Conservation (phyloP, 2,888 invertebrate genomes). For the Cheilosia soror region DNA sequence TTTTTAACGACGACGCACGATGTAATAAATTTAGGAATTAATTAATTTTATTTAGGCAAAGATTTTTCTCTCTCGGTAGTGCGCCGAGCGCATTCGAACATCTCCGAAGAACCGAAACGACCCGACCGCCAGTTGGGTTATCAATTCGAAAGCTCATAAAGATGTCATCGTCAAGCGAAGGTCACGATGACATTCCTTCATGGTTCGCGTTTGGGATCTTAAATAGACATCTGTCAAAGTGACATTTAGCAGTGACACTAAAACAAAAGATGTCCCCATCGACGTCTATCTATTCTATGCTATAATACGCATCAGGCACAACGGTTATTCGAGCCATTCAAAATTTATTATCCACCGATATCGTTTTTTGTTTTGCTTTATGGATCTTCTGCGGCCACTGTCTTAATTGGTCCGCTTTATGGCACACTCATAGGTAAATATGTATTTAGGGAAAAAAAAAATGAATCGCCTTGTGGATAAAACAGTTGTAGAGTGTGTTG, state of each 20-base stretch:
- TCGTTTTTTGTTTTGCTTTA: constrained; percentile 68
- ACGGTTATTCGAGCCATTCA: constrained; percentile 63
- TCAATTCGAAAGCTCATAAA: constrained; percentile 75
- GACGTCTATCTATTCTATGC: constrained; percentile 2
- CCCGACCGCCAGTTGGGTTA: constrained; percentile 50
- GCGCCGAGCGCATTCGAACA: constrained; percentile 28
- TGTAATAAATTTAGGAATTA: constrained; percentile 73
- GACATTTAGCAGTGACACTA: constrained; percentile 74
- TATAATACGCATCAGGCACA: constrained; percentile 57
- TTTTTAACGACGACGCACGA: constrained; percentile 69
- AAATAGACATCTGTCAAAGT: constrained; percentile 74
- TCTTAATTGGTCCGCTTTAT: constrained; percentile 73
- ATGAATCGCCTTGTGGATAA: constrained; percentile 69
- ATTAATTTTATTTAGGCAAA: constrained; percentile 72
- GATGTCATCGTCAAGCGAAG: constrained; percentile 73
- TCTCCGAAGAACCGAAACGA: constrained; percentile 17
- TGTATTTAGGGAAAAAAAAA: constrained; percentile 60
- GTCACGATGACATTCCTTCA: constrained; percentile 71
- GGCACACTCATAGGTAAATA: constrained; percentile 69
- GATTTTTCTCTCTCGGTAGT: constrained; percentile 48
- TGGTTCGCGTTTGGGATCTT: constrained; percentile 67
- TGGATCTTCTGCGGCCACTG: constrained; percentile 71
- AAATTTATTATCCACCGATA: constrained; percentile 67
- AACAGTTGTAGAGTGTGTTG: constrained; percentile 71
- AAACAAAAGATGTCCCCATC: constrained; percentile 68